Evolutionary conservation across 2,113 vertebrate genomes (phyloP), one percentile per base, ranked within the genome.

Genomic region (Dasyornis broadbenti): DNA sequence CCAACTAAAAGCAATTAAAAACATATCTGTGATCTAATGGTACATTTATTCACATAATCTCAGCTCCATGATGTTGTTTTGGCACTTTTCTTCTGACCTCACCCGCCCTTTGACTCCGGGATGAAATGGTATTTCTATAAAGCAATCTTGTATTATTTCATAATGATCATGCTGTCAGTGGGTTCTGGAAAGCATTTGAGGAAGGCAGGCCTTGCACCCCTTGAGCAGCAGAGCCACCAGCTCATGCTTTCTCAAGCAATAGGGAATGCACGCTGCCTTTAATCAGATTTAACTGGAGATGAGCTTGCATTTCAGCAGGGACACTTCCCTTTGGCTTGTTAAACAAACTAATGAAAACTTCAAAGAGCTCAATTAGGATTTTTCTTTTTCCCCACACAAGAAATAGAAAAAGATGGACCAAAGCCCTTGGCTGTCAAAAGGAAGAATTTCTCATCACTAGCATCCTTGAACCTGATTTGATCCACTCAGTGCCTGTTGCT

Each of bases 371-470:
- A 72, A 49, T 91, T 75, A 64, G 89, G 92, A 89, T 86, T 94
- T 84, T 88, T 21, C 42, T 84, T 26, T 27, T 8, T 3, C 17
- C 35, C 26, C 12, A 3, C 21, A 19, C 9, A 77, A 90, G 65
- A 97, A 96, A 90, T 2, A 83, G 61, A 77, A 6, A n/a, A 66
- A 88, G 90, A 96, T 90, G 60, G 52, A 70, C 69, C 69, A 87
- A 86, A 98, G 97, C 95, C 94, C 97, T 98, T 98, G 96, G 90
- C 85, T 97, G 94, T 97, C 97, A 96, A 97, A 97, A 98, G 96
- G 95, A 98, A 98, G 95, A 97, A 98, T 98, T 98, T 98, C 96
- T 98, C 97, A 98, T 98, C 98, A 97, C 91, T 71, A 90, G 94
- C 98, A 97, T 98, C 98, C 98, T 98, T 99, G 98, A 99, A 98